These are phyloP conservation scores for Digitonthophagus gazella DNA, from an alignment of 2,888 invertebrate genomes.

Conservation along the genomic window DNA sequence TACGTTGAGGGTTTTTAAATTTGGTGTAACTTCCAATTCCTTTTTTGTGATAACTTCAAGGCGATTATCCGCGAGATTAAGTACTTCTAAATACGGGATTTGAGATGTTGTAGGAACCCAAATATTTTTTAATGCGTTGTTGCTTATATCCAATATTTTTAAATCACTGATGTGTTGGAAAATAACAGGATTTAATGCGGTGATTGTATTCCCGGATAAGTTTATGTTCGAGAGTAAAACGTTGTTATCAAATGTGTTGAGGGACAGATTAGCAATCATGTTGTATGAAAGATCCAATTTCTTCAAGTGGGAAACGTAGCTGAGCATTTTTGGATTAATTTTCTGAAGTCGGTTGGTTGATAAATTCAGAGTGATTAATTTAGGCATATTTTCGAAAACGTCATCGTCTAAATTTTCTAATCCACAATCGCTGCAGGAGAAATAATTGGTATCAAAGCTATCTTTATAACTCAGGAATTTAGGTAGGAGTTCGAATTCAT, in stretches of 20 bases:
- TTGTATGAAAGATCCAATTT: constrained; percentile 74
- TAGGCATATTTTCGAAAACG: constrained; percentile 70
- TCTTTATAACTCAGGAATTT: constrained; percentile 61
- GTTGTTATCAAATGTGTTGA: constrained; percentile 66
- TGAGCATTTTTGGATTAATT: constrained; percentile 52
- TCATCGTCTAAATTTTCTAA: constrained; percentile 62
- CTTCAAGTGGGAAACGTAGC: constrained; percentile 57
- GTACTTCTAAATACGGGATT: constrained; percentile 45
- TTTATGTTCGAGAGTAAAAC: constrained; percentile 64
- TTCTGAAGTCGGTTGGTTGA: constrained; percentile 57
- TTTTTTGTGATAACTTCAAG: constrained; percentile 58
- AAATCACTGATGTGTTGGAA: constrained; percentile 64
- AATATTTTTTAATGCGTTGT: constrained; percentile 64
- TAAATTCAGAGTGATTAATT: constrained; percentile 64
- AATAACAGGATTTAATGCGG: constrained; percentile 63
- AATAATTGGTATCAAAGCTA: constrained; percentile 63
- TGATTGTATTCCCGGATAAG: constrained; percentile 71
- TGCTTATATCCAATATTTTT: constrained; percentile 68
- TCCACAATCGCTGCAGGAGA: constrained; percentile 74
- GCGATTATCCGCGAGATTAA: constrained; percentile 58
- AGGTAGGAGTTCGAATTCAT: constrained; percentile 66
- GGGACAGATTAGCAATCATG: constrained; percentile 60
- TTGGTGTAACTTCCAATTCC: constrained; percentile 60
- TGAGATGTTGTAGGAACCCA: constrained; percentile 53
- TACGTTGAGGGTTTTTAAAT: constrained; percentile 61